Conservation (phyloP, 1,140 invertebrate genomes). For the Scaptomyza montana region DNA sequence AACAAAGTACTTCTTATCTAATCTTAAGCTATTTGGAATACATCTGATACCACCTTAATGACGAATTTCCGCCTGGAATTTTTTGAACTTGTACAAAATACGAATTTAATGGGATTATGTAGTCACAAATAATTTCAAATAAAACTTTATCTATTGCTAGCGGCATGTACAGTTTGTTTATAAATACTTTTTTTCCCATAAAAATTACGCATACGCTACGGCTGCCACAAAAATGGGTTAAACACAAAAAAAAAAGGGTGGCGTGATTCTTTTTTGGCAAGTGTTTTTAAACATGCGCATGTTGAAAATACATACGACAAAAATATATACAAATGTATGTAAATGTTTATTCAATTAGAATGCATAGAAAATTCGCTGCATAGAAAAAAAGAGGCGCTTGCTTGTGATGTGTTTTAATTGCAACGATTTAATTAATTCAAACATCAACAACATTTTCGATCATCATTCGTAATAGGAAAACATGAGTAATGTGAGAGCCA, state of each 20-base stretch:
- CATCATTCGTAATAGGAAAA: slow-evolving; percentile 5
- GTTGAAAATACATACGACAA: slow-evolving; percentile 4
- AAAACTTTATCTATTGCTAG: no score
- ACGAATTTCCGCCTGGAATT: not conserved
- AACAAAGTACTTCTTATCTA: not conserved
- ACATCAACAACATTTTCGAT: not conserved
- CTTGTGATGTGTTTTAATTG: slow-evolving; percentile 9
- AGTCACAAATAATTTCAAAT: not conserved
- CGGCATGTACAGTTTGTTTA: not conserved
- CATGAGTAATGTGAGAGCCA: not conserved
- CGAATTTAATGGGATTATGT: not conserved
- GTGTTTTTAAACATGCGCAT: slow-evolving; percentile 44
- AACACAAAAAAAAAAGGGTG: slow-evolving; percentile 40
- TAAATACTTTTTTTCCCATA: slow-evolving; percentile 12
- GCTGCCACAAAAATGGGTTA: slow-evolving; percentile 23
- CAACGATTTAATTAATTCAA: not conserved
- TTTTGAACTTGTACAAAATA: not conserved
- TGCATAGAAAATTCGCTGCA: slow-evolving; percentile 26
- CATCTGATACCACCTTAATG: no score
- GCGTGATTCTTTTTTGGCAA: slow-evolving; percentile 68
- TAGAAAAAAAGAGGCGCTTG: slow-evolving; percentile 3
- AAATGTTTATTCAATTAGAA: slow-evolving; percentile 40
- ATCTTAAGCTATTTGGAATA: not conserved
- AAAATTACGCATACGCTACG: slow-evolving; percentile 66
- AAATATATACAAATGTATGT: slow-evolving; percentile 2